Evolutionary conservation across 2,888 invertebrate species (phyloP).

Genomic region (Marasmarcha lunaedactyla): DNA sequence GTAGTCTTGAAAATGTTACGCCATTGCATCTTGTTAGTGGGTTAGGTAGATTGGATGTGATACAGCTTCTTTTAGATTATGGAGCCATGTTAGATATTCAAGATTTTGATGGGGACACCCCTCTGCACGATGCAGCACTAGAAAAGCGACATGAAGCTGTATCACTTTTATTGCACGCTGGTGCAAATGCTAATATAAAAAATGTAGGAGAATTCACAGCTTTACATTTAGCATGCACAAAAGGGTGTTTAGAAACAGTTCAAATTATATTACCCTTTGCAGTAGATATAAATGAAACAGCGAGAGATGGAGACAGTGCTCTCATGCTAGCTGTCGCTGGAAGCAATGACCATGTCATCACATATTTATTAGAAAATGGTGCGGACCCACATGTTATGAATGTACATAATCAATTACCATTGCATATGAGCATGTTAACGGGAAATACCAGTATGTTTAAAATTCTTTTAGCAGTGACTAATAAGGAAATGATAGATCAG

Average conservation of each 20-base stretch:
- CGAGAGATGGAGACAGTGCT: slow-evolving; percentile 40
- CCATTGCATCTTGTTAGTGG: slow-evolving; percentile 50
- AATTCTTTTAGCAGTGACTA: slow-evolving; percentile 34
- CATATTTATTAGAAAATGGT: slow-evolving; percentile 42
- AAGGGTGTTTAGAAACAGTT: slow-evolving; percentile 39
- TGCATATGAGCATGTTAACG: slow-evolving; percentile 40
- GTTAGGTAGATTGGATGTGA: slow-evolving; percentile 44
- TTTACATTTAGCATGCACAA: slow-evolving; percentile 54
- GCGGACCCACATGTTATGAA: slow-evolving; percentile 50
- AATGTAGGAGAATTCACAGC: slow-evolving; percentile 48
- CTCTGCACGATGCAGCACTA: slow-evolving; percentile 54
- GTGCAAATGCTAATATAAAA: slow-evolving; percentile 44
- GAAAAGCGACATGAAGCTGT: slow-evolving; percentile 33
- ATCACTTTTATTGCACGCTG: slow-evolving; percentile 42
- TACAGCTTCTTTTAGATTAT: slow-evolving; percentile 45
- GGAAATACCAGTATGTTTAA: slow-evolving; percentile 37
- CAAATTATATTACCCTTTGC: slow-evolving; percentile 39
- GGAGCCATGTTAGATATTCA: slow-evolving; percentile 50
- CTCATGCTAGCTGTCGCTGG: slow-evolving; percentile 43
- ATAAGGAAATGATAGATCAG: slow-evolving; percentile 30
- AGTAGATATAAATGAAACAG: slow-evolving; percentile 39
- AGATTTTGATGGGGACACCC: slow-evolving; percentile 62
- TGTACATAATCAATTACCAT: slow-evolving; percentile 32
- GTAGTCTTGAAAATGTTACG: slow-evolving; percentile 55
- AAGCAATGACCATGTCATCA: slow-evolving; percentile 34